phyloP scores from a whole-genome alignment of 2,888 invertebrate species.

The Dryobotodes eremita region DNA sequence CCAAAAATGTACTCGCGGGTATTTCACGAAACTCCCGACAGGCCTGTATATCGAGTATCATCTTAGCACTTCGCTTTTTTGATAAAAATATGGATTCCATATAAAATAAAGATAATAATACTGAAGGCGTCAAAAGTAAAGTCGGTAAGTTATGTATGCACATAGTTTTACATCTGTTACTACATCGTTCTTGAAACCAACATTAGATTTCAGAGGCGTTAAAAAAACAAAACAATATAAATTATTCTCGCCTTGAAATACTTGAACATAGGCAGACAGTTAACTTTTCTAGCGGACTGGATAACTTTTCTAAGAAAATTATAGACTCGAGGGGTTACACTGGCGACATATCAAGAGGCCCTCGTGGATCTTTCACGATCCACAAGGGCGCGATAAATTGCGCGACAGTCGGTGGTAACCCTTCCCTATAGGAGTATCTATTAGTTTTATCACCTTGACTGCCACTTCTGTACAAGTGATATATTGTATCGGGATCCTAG shows the following conservation, averaged over 20 bases:
- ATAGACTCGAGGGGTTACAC: conserved; percentile 83
- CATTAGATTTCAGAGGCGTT: conserved; percentile 39
- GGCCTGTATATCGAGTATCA: conserved; percentile 78
- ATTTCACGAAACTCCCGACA: conserved; percentile 73
- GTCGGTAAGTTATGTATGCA: conserved; percentile 53
- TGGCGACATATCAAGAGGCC: conserved; percentile 84
- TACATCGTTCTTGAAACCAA: conserved; percentile 34
- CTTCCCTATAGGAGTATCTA: conserved; percentile 72
- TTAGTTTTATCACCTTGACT: conserved; percentile 78
- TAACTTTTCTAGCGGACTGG: conserved; percentile 69
- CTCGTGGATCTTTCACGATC: conserved; percentile 78
- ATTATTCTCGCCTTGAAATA: conserved; percentile 59
- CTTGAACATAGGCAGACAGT: conserved; percentile 56
- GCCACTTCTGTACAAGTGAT: conserved; percentile 54
- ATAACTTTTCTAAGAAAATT: conserved; percentile 79
- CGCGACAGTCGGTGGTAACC: conserved; percentile 81
- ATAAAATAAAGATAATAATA: conserved; percentile 66
- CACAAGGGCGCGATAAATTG: conserved; percentile 84
- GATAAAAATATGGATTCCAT: conserved; percentile 72
- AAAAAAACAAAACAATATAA: conserved; percentile 63
- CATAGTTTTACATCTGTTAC: conserved; percentile 55
- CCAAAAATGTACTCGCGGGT: conserved; percentile 78
- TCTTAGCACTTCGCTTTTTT: conserved; percentile 76
- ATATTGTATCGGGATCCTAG: conserved; percentile 45
- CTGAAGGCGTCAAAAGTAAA: conserved; percentile 42